phyloP scores from a whole-genome alignment of 1,140 invertebrate genomes.

The Antheraea mylitta region DNA sequence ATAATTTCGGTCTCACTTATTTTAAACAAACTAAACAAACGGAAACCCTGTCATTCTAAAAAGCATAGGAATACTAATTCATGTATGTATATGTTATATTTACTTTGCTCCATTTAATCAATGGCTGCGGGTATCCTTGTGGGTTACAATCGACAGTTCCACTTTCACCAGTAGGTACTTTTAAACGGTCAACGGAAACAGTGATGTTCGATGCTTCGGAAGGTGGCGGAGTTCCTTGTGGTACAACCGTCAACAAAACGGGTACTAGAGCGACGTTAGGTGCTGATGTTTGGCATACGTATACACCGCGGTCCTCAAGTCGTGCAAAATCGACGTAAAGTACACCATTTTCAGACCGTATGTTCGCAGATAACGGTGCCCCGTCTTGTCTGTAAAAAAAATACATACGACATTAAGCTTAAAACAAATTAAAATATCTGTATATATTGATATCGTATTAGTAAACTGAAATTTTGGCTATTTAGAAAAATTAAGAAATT shows the following conservation, averaged over 20 bases:
- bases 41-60: neutral
- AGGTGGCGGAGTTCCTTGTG: conserved; percentile 29
- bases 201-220: conserved; percentile 76
- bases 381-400: conserved; percentile 74
- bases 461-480: too few species aligned
- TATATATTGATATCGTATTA: too few species aligned
- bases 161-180: conserved; percentile 88
- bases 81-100: too few species aligned
- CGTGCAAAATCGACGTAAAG: conserved; percentile 85
- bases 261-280: conserved; percentile 34
- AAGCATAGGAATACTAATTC: neutral
- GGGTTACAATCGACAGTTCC: conserved; percentile 88
- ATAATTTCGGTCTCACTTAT: too few species aligned
- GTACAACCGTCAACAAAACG: conserved; percentile 42
- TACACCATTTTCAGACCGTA: conserved; percentile 81
- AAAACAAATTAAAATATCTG: too few species aligned
- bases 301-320: conserved; percentile 86
- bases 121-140: conserved; percentile 83
- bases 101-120: conserved; percentile 90
- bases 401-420: neutral
- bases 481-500: too few species aligned
- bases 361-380: conserved; percentile 79
- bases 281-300: conserved; percentile 85
- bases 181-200: conserved; percentile 83
- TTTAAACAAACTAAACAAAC: too few species aligned